Evolutionary conservation across 1,140 invertebrate species (phyloP), one percentile per base, ranked within the genome.

Genomic region (Dufourea novaeangliae): DNA sequence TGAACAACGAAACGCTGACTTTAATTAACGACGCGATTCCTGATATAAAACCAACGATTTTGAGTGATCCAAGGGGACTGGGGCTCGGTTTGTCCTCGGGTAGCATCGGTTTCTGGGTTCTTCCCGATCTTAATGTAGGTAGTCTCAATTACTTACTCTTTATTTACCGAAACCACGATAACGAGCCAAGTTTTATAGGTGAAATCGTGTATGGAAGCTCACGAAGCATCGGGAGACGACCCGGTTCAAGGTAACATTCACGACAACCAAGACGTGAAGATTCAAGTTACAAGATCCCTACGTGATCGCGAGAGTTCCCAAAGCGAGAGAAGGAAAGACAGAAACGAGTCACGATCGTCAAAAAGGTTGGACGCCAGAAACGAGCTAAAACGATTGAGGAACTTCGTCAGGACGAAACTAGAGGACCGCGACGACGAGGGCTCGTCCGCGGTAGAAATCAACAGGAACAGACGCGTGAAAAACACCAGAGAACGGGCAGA

Each of bases 81-180:
- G 83, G 91, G 32, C 72, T 94, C 10, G 92, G 91, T 39, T 70
- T 95, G 4, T 93, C 93, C 20, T 90, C 94, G 0, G 93, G 93
- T 68, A 91, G 92, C 3, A 93, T 94, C 56, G 94, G 94, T 0
- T 95, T 95, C 81, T 94, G 94, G 94, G 92, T 95, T 5, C 71
- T 94, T 12, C 93, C 94, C 2, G 92, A 92, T 68, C 88, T 93
- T 1, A 92, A 93, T 86, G 90, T 94, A 87, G 74, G 41, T 34
- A 32, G 1, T n/a, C n/a, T n/a, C n/a, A 10, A 41, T 10, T 8
- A 14, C 1, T 37, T 4, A 0, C 7, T 37, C 27, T 12, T 22
- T 22, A 20, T 44, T 41, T 68, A 57, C 62, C 57, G 37, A 20
- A 79, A 71, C 73, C 1, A 67, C 56, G 25, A 14, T 27, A 39